phyloP scores from a whole-genome alignment of 2,113 vertebrate genomes.

The Dasyprocta punctata region DNA sequence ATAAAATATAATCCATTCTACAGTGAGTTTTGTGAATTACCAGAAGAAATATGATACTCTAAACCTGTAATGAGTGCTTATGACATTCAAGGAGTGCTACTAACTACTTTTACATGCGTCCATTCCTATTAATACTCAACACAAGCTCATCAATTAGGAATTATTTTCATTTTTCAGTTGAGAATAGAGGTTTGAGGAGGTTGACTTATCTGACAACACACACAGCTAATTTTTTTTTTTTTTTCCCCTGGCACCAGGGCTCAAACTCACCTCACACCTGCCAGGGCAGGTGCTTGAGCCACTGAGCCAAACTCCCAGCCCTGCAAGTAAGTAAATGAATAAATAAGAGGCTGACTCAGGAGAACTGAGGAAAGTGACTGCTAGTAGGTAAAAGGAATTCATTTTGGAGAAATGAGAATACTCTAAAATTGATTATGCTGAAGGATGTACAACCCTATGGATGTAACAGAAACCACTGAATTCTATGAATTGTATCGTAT shows the following conservation, averaged over 20 bases:
- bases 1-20: neutral
- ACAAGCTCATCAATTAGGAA: neutral
- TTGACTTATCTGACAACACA: neutral
- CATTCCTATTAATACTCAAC: neutral
- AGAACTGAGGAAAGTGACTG: neutral
- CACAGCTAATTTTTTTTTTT: too few species aligned
- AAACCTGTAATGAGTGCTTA: neutral
- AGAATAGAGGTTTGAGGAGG: neutral
- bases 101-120: neutral
- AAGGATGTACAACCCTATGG: neutral
- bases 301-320: too few species aligned
- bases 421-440: neutral
- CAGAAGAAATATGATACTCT: neutral
- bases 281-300: too few species aligned
- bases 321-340: neutral
- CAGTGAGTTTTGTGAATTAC: neutral
- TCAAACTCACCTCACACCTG: too few species aligned
- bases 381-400: neutral
- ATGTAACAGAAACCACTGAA: neutral
- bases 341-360: neutral
- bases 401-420: neutral
- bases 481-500: neutral
- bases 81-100: neutral
- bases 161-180: neutral
- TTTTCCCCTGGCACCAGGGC: too few species aligned